Evolutionary conservation across 2,797 vertebrate genomes (phyloP), one percentile per base, ranked within the genome.

Genomic region (Falco naumanni): DNA sequence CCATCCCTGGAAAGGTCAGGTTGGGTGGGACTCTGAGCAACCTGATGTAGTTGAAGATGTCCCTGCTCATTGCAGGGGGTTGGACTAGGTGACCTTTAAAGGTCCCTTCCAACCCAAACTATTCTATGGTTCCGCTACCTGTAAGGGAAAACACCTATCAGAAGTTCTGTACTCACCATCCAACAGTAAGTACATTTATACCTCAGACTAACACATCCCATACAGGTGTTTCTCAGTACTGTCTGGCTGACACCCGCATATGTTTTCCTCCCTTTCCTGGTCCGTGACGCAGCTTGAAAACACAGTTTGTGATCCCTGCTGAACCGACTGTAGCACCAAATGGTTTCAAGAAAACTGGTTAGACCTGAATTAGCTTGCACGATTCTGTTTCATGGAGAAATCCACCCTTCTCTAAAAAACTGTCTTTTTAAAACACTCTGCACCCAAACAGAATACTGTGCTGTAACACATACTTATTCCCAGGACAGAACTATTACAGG

Each of bases 201-300:
- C 1, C n/a, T 22, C 17, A 34, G 47, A 34, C 31, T 20, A 26
- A 33, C 0, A 1, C 28, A 39, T 5, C 19, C 17, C n/a, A 1
- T 6, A 34, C 7, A 56, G 29, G 9, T 53, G 34, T 76, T 72
- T 60, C 28, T 22, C 34, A 31, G 57, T 8, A 20, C 41, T 56
- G n/a, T 16, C 61, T 75, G 60, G 13, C 59, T 79, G 72, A 53
- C 2, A 6, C 19, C 8, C 21, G 29, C 25, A 8, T 5, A 33
- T 2, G 2, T 53, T 69, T 9, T 48, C 15, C 19, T 53, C n/a
- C 54, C 47, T 72, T 16, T 88, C 48, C 76, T 43, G 26, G 13
- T 54, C 7, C 25, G 21, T 47, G 63, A 54, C 17, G 31, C 21
- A 56, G n/a, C 28, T 19, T 70, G 66, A 54, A 61, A 59, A 59